phyloP scores from a whole-genome alignment of 2,797 vertebrate genomes.

The Alcedo atthis region DNA sequence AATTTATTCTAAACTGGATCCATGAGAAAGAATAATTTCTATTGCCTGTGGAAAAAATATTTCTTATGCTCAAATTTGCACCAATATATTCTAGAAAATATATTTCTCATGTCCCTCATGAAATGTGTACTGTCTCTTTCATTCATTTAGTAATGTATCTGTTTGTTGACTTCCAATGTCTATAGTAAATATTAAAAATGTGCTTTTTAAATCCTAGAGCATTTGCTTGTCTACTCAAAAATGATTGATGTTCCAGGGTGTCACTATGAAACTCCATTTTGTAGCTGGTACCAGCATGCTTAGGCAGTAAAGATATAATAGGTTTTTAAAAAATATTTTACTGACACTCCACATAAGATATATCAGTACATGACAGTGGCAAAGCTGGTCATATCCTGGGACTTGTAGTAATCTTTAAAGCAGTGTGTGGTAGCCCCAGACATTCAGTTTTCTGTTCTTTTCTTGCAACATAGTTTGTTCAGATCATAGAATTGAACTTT shows the following conservation, averaged over 20 bases:
- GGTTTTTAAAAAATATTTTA: background rate
- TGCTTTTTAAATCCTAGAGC: background rate
- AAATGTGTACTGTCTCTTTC: slow-evolving; percentile 1
- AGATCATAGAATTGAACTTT: background rate
- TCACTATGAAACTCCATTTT: background rate
- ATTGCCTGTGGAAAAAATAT: slow-evolving; percentile 10
- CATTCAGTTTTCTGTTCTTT: background rate
- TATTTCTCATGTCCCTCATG: background rate
- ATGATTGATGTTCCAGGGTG: background rate
- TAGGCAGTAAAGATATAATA: background rate
- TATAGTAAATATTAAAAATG: slow-evolving; percentile 6
- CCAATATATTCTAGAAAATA: slow-evolving; percentile 5
- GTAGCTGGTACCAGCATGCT: background rate
- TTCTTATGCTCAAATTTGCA: background rate
- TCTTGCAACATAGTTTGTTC: background rate
- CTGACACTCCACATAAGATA: background rate
- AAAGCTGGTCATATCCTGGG: background rate
- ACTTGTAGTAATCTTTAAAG: background rate
- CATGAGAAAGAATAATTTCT: background rate
- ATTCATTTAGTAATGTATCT: background rate
- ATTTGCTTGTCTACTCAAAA: background rate
- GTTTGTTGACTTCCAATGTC: slow-evolving; percentile 49
- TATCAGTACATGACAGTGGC: background rate
- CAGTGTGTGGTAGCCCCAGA: accelerated
- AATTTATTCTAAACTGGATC: background rate